Evolutionary conservation across 2,888 invertebrate genomes (phyloP).

Genomic region (Platycheirus rosarum): DNA sequence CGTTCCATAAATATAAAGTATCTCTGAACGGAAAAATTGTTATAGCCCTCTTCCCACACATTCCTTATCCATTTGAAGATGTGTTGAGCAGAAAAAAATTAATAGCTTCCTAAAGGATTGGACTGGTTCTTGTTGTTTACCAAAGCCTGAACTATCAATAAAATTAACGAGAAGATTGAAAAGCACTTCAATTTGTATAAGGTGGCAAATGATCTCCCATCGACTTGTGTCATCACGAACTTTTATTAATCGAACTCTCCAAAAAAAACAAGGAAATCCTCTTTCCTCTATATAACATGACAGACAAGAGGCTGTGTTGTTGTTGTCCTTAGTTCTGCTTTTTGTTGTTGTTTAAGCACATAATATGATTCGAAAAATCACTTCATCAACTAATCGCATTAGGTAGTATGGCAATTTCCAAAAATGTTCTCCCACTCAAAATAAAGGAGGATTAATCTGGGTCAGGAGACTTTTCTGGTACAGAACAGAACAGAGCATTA

Average conservation of each 20-base stretch:
- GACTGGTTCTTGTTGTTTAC: constrained; percentile 34
- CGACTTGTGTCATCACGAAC: constrained; percentile 56
- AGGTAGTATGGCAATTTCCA: constrained; percentile 45
- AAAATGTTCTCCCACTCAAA: constrained; percentile 27
- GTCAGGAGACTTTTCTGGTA: constrained; percentile 30
- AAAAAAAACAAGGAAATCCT: neutral
- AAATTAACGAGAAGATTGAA: constrained; percentile 31
- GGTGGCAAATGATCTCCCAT: constrained; percentile 57
- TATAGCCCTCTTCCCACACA: neutral
- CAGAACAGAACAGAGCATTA: neutral
- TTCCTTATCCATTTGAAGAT: constrained; percentile 20
- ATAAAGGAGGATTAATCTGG: constrained; percentile 44
- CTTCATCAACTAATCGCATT: constrained; percentile 65
- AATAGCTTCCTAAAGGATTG: constrained; percentile 49
- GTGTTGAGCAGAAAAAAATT: constrained; percentile 3
- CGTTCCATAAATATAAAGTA: constrained; percentile 53
- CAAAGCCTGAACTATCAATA: constrained; percentile 53
- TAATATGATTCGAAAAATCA: constrained; percentile 48
- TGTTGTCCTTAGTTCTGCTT: neutral
- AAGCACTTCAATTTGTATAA: constrained; percentile 53
- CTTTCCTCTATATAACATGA: neutral
- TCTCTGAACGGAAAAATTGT: constrained; percentile 29
- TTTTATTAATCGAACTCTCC: constrained; percentile 41
- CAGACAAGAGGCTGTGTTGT: constrained; percentile 23
- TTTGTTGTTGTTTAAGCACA: constrained; percentile 9